phyloP scores from a whole-genome alignment of 2,113 vertebrate genomes.

The Psammodynastes pulverulentus region DNA sequence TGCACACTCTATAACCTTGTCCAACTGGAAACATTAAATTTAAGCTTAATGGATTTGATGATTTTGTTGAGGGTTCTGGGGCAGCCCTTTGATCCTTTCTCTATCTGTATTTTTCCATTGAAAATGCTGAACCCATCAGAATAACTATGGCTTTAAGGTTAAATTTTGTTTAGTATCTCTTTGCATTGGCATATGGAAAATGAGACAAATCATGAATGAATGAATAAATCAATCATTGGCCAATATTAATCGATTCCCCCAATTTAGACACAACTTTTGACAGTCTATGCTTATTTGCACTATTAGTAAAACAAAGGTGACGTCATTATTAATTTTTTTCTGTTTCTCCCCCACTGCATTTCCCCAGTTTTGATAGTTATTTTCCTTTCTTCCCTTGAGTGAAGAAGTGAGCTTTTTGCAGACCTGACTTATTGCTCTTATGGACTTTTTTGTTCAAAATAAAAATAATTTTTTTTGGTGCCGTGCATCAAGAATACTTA shows the following conservation, averaged over 20 bases:
- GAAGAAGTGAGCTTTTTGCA: conserved; percentile 6
- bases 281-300: not conserved
- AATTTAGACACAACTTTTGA: not conserved
- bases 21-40: not conserved
- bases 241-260: not conserved
- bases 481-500: not conserved
- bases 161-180: not conserved
- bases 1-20: not conserved
- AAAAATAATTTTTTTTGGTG: conserved; percentile 25
- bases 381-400: not conserved
- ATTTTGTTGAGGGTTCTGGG: not conserved
- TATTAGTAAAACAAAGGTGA: not conserved
- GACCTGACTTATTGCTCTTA: conserved; percentile 3
- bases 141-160: not conserved
- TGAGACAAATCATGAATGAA: not conserved
- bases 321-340: not conserved
- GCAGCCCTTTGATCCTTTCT: not conserved
- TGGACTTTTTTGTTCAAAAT: not conserved
- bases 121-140: not conserved
- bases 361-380: not conserved
- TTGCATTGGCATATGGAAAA: not conserved
- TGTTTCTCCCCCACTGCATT: not conserved
- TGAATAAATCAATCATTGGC: not conserved
- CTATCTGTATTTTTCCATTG: not conserved
- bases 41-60: not conserved